These are phyloP conservation scores for Netelia virgata DNA, from an alignment of 2,888 invertebrate genomes.

Conservation along the genomic window DNA sequence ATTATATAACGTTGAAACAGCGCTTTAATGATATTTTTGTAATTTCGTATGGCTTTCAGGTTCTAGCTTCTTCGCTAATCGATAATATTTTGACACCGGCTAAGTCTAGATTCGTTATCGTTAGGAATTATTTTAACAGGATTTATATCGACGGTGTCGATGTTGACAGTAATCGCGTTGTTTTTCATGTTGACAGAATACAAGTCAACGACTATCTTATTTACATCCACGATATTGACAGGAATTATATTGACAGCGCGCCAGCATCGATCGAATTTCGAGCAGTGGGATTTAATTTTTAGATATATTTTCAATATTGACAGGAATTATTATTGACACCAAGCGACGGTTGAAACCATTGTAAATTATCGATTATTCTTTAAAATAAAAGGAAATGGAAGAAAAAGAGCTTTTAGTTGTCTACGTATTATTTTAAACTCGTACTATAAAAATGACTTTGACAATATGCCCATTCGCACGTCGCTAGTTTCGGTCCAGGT, in stretches of 20 bases:
- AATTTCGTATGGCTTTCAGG: no score
- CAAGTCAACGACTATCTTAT: not conserved
- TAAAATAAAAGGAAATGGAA: not conserved
- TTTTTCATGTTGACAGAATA: not conserved
- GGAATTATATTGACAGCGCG: not conserved
- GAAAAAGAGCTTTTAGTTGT: not conserved
- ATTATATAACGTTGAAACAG: not conserved
- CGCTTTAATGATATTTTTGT: no score
- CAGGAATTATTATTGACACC: no score
- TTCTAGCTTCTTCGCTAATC: no score
- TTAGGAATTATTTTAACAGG: not conserved
- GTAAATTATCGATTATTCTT: not conserved
- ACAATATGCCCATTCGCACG: slow-evolving; percentile 3
- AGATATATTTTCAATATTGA: no score
- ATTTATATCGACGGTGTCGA: not conserved
- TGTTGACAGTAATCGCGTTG: not conserved
- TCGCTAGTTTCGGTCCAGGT: slow-evolving; percentile 33
- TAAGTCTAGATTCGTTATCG: not conserved
- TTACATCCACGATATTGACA: not conserved
- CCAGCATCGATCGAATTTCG: no score
- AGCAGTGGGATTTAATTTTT: no score
- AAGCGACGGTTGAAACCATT: not conserved
- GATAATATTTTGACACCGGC: not conserved
- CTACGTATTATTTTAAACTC: not conserved
- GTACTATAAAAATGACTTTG: not conserved